phyloP scores from a whole-genome alignment of 2,113 vertebrate genomes.

The Athene noctua region DNA sequence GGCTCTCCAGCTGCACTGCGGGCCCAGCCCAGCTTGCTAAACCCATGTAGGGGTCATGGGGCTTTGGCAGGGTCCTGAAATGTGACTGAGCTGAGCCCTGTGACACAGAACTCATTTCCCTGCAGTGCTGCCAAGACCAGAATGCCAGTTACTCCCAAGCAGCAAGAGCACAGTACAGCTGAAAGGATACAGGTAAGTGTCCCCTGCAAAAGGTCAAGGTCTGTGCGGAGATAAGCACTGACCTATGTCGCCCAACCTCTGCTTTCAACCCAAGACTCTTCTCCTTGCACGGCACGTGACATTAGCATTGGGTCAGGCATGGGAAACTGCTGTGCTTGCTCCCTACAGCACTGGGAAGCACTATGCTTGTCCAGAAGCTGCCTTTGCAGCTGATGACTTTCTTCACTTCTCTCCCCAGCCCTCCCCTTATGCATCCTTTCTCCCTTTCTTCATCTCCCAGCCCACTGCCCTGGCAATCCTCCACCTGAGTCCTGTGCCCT shows the following conservation, averaged over 20 bases:
- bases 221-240: neutral
- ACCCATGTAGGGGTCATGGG: accelerated
- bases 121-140: neutral
- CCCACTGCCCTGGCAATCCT: neutral
- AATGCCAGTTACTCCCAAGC: neutral
- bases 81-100: accelerated
- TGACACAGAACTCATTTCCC: neutral
- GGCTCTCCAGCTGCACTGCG: accelerated
- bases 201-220: neutral
- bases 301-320: neutral
- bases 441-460: neutral
- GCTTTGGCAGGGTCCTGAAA: neutral
- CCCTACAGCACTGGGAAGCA: neutral
- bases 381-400: neutral
- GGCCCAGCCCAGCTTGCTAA: neutral
- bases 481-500: neutral
- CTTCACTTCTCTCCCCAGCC: neutral
- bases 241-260: neutral
- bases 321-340: neutral
- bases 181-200: neutral
- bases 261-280: neutral
- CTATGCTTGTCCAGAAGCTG: neutral
- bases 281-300: neutral
- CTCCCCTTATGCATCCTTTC: neutral
- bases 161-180: neutral